A percentile compares a stretch with the other conserved stretches of the same genome.
Evolutionary conservation across 1,140 invertebrate species (phyloP).

Genomic region (Caenorhabditis remanei): DNA sequence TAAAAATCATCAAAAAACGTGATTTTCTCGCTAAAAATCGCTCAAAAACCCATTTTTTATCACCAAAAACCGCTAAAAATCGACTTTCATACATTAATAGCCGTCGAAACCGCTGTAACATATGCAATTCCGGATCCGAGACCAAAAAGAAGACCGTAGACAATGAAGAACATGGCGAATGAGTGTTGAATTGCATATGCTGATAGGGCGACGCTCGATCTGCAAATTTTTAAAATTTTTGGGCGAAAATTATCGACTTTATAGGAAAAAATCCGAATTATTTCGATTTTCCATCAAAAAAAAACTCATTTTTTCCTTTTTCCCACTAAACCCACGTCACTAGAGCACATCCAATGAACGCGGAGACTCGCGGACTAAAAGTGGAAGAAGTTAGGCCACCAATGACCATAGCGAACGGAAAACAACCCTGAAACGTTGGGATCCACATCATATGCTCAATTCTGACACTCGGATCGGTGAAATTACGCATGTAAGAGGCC

Average conservation of each 20-base stretch:
- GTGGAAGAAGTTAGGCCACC: constrained; percentile 71
- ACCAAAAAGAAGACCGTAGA: constrained; percentile 77
- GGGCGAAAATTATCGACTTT: too few species aligned
- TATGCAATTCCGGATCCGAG: constrained; percentile 77
- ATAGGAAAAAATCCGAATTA: too few species aligned
- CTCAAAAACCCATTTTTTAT: too few species aligned
- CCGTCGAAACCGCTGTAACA: constrained; percentile 74
- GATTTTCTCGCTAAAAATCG: too few species aligned
- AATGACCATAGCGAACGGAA: constrained; percentile 77
- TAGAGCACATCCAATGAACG: constrained; percentile 71
- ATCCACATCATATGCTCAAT: constrained; percentile 76
- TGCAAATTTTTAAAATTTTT: constrained; percentile 63
- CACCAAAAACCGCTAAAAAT: too few species aligned
- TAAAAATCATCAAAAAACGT: too few species aligned
- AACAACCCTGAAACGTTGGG: constrained; percentile 74
- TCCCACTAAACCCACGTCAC: constrained; percentile 71
- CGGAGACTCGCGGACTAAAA: constrained; percentile 73
- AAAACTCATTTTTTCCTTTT: not conserved
- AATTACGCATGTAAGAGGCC: constrained; percentile 78
- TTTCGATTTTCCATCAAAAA: not conserved
- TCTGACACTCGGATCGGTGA: constrained; percentile 71
- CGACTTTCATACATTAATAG: constrained; percentile 72
- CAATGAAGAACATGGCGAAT: constrained; percentile 72
- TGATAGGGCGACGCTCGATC: constrained; percentile 73
- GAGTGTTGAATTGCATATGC: constrained; percentile 74